Evolutionary conservation across 2,113 vertebrate species (phyloP).

Genomic region (Psilopogon haemacephalus): DNA sequence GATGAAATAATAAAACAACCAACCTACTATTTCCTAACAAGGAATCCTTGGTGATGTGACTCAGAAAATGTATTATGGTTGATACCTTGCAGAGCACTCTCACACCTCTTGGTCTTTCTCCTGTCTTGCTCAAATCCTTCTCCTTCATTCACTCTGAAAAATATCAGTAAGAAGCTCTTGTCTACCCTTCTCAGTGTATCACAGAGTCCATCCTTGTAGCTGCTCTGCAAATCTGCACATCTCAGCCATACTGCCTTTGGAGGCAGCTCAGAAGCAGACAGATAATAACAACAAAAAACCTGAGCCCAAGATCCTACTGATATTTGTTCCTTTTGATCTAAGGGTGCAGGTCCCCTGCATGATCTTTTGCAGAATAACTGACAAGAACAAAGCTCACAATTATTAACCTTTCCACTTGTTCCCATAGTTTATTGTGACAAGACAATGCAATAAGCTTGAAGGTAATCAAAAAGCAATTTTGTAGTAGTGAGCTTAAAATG

Average conservation of each 20-base stretch:
- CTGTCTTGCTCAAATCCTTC: not conserved
- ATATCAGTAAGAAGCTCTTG: not conserved
- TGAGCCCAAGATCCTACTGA: not conserved
- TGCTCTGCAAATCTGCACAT: not conserved
- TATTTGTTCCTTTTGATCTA: slow-evolving; percentile 3
- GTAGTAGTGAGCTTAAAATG: slow-evolving; percentile 81
- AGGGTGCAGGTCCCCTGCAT: not conserved
- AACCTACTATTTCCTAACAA: not conserved
- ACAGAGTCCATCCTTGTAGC: not conserved
- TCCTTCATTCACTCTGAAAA: not conserved
- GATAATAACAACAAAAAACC: not conserved
- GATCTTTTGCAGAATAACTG: slow-evolving; percentile 62
- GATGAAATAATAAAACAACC: not conserved
- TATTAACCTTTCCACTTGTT: slow-evolving; percentile 83
- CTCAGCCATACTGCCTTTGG: not conserved
- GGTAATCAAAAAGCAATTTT: slow-evolving; percentile 84
- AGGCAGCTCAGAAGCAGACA: not conserved
- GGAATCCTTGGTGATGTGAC: not conserved
- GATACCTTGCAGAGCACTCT: not conserved
- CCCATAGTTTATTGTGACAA: slow-evolving; percentile 82
- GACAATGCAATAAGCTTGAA: slow-evolving; percentile 82
- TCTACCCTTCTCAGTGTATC: not conserved
- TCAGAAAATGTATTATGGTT: not conserved
- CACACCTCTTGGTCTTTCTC: not conserved
- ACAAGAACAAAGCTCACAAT: slow-evolving; percentile 72